Evolutionary conservation across 2,888 invertebrate genomes (phyloP).

Genomic region (Clivina fossor): DNA sequence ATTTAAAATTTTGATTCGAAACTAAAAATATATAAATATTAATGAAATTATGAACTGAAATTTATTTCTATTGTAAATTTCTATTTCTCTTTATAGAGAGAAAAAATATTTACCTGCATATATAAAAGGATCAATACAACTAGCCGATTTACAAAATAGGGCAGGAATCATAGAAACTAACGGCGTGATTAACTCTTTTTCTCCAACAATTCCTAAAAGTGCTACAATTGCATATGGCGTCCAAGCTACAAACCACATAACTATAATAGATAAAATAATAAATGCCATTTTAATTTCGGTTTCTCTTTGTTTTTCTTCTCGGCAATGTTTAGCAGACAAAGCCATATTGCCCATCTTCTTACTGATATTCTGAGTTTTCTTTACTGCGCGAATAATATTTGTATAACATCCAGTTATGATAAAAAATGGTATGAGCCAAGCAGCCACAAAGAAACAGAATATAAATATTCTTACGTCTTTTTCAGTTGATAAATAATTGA

Average conservation of each 20-base stretch:
- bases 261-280: slow-evolving; percentile 69
- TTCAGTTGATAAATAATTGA: slow-evolving; percentile 77
- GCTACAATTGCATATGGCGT: slow-evolving; percentile 79
- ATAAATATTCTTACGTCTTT: slow-evolving; percentile 66
- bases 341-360: slow-evolving; percentile 52
- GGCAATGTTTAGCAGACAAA: slow-evolving; percentile 60
- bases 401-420: slow-evolving; percentile 74
- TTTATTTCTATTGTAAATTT: too few relatives aligned
- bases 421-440: slow-evolving; percentile 71
- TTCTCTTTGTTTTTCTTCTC: slow-evolving; percentile 65
- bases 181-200: slow-evolving; percentile 67
- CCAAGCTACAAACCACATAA: slow-evolving; percentile 79
- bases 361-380: slow-evolving; percentile 55
- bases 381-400: slow-evolving; percentile 68
- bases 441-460: slow-evolving; percentile 72
- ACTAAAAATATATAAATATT: slow-evolving; percentile 47
- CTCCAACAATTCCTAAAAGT: slow-evolving; percentile 69
- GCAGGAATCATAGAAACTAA: slow-evolving; percentile 75
- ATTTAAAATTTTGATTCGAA: slow-evolving; percentile 75
- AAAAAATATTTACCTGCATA: slow-evolving; percentile 56
- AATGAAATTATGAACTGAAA: too few relatives aligned
- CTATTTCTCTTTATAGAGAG: background rate
- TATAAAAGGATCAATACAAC: slow-evolving; percentile 79
- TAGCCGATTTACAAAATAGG: slow-evolving; percentile 77
- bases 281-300: slow-evolving; percentile 72